Conservation (phyloP, 2,113 vertebrate species). For the Passer montanus region DNA sequence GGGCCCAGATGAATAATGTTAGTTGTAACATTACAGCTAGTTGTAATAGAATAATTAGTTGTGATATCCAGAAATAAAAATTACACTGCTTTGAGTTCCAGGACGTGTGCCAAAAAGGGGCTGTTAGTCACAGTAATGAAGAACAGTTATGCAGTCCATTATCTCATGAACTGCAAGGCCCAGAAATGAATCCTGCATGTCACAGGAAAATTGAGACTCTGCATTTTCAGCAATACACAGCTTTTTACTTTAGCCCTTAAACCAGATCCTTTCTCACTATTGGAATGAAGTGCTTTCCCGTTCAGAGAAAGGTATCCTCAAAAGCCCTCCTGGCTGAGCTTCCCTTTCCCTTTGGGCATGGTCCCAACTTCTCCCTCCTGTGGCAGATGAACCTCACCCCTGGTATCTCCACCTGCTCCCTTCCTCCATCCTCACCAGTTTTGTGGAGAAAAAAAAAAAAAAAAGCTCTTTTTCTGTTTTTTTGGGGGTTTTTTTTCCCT, state of each 20-base stretch:
- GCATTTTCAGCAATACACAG: background rate
- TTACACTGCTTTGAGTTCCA: conserved; percentile 27
- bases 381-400: background rate
- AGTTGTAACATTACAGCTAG: conserved; percentile 51
- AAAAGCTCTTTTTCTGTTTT: too few species aligned
- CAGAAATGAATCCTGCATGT: background rate
- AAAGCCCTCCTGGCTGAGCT: background rate
- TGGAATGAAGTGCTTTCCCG: background rate
- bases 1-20: conserved; percentile 61
- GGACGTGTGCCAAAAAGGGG: conserved; percentile 16
- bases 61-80: conserved; percentile 62
- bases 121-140: conserved; percentile 3
- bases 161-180: background rate
- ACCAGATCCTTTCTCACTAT: background rate
- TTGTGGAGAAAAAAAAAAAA: background rate
- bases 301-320: background rate
- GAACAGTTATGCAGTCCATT: conserved; percentile 17
- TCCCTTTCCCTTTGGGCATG: background rate
- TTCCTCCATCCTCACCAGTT: background rate
- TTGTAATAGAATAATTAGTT: conserved; percentile 71
- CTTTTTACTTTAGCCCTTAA: background rate
- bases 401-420: background rate
- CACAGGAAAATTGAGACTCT: background rate
- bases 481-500: too few species aligned
- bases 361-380: background rate